These are phyloP conservation scores for Melanotus villosus DNA, from an alignment of 2,888 invertebrate species.

Conservation along the genomic window DNA sequence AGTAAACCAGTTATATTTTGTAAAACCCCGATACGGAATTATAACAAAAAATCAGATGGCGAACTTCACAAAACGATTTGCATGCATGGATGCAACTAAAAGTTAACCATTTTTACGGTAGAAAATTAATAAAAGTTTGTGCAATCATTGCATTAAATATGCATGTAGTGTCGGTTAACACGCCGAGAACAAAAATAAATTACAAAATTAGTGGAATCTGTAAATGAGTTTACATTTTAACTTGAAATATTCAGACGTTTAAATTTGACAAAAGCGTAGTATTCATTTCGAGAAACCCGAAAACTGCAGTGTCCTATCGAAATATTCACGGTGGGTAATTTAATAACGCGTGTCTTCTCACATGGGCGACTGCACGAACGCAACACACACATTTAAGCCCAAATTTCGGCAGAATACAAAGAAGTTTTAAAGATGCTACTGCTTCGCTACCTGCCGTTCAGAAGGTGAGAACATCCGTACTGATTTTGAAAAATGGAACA, in stretches of 20 bases:
- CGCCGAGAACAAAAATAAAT: conserved; percentile 4
- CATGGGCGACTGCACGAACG: background rate
- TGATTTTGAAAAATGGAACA: conserved; percentile 34
- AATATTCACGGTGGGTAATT: background rate
- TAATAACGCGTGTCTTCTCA: background rate
- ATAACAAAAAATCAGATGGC: background rate
- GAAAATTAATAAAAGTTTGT: conserved; percentile 7
- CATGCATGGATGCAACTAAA: conserved; percentile 5
- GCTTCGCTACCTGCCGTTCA: conserved; percentile 49
- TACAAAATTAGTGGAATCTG: too few relatives aligned
- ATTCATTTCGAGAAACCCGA: background rate
- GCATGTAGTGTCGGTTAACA: background rate
- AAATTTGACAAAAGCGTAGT: too few relatives aligned
- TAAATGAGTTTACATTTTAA: too few relatives aligned
- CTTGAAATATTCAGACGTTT: too few relatives aligned
- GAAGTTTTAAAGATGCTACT: conserved; percentile 58
- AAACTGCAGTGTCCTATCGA: background rate
- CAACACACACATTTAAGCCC: conserved; percentile 1
- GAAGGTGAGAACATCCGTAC: conserved; percentile 46
- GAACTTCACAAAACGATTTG: background rate
- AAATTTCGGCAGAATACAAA: conserved; percentile 58
- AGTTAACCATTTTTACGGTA: conserved; percentile 7
- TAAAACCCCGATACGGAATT: background rate
- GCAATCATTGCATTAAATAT: conserved; percentile 5
- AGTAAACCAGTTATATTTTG: conserved; percentile 15